phyloP scores from a whole-genome alignment of 2,888 invertebrate genomes.

The Ectemnius lituratus region DNA sequence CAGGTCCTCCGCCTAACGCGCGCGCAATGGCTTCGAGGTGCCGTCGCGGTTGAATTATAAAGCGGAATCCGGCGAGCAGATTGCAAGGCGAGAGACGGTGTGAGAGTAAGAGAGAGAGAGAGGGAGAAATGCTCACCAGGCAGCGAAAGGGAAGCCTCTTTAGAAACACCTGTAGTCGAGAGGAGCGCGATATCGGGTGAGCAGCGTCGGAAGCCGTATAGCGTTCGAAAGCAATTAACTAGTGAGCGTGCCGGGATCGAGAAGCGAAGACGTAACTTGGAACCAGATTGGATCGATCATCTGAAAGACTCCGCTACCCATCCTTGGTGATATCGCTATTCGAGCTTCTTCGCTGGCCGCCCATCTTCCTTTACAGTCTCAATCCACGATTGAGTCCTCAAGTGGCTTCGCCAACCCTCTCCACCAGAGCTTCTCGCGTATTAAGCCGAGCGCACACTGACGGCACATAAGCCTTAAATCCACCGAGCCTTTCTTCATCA shows the following conservation, averaged over 20 bases:
- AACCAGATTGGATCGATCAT: slow-evolving; percentile 50
- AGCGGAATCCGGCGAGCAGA: neutral
- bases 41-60: neutral
- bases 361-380: slow-evolving; percentile 27
- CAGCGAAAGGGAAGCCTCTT: slow-evolving; percentile 6
- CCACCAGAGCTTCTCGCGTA: slow-evolving; percentile 24
- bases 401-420: slow-evolving; percentile 32
- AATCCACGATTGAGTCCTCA: slow-evolving; percentile 40
- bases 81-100: neutral
- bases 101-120: neutral
- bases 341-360: slow-evolving; percentile 2
- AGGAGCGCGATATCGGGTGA: slow-evolving; percentile 5
- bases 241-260: slow-evolving; percentile 28
- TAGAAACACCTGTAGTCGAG: slow-evolving; percentile 33
- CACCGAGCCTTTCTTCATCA: slow-evolving; percentile 2
- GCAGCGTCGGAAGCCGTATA: slow-evolving; percentile 3
- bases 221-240: slow-evolving; percentile 51
- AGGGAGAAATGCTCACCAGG: neutral
- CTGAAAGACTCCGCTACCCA: slow-evolving; percentile 10
- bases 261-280: slow-evolving; percentile 41
- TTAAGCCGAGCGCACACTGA: too few species aligned
- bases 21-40: neutral
- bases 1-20: too few species aligned
- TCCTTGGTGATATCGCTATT: slow-evolving; percentile 3
- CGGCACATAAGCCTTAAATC: too few species aligned